Evolutionary conservation across 1,140 invertebrate genomes (phyloP).

Genomic region (Mya arenaria): DNA sequence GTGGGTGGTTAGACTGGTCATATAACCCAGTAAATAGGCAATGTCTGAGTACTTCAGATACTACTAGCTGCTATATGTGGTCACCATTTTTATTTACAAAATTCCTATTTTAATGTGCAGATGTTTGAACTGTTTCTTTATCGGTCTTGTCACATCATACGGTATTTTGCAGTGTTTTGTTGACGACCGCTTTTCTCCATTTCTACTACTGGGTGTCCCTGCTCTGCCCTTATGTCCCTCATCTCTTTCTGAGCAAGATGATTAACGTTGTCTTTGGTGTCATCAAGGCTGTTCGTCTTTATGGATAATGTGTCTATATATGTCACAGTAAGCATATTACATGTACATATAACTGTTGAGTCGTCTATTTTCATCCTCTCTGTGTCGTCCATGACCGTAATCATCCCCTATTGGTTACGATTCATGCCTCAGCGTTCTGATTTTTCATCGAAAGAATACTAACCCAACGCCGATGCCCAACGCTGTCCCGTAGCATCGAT

Average conservation of each 20-base stretch:
- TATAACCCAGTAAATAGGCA: no score
- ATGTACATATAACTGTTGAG: background rate
- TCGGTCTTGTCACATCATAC: background rate
- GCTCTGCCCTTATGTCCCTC: background rate
- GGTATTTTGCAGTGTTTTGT: background rate
- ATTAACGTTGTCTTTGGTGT: background rate
- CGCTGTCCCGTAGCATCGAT: slow-evolving; percentile 4
- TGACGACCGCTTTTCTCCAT: background rate
- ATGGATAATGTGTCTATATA: background rate
- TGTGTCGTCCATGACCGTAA: background rate
- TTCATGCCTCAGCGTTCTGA: background rate
- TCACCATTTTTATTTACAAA: background rate
- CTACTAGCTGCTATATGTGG: no score
- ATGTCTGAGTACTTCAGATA: no score
- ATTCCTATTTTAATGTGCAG: background rate
- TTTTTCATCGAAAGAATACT: background rate
- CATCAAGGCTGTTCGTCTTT: background rate
- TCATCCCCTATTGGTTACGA: background rate
- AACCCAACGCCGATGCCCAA: background rate
- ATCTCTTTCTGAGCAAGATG: background rate
- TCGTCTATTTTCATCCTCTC: background rate
- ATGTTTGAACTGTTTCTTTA: background rate
- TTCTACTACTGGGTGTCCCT: background rate
- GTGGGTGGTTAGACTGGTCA: no score
- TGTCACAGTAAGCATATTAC: background rate